Base-by-base conservation (phyloP, 2,888 invertebrate species). In the Mayetiola destructor region DNA sequence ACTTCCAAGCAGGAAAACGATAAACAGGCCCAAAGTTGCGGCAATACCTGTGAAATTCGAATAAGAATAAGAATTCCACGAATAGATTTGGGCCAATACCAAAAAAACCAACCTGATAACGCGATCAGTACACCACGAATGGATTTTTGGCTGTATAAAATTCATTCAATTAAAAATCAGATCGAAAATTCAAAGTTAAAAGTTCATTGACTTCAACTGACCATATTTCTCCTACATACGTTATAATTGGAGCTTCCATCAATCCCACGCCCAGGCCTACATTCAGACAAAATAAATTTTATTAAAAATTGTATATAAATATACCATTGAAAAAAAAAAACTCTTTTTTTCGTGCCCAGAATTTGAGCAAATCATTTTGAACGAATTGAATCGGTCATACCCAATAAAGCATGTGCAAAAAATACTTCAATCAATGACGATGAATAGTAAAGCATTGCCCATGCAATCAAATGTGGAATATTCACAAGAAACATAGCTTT, bases 1-100 rank as follows among this genome's bases (percentile, higher is more conserved):
- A 0, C 75, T 73, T 0, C 79, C 78, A 40, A 79, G 67, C 0
- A 76, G 64, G 63, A 75, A 79, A 0, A 76, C 75, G 20, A 75
- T 62, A 62, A 77, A 76, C 65, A 77, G 73, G 1, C 79, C 79
- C 0, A 74, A 65, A 0, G 75, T 70, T 0, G 76, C 76, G 14
- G 63, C 37, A 35, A 63, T 61, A 14, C 6, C 9, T 32, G 29
- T 48, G 9, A 32, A 32, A 32, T 32, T 32, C 8, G 32, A 32
- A 32, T 32, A 12, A 32, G 12, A 32, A 10, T 9, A 37, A 4
- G 37, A 10, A 37, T 14, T 37, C n/a, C 3, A n/a, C 3, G n/a
- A 37, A 37, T 37, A 12, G 37, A 4, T 4, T 14, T 12, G 8
- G 12, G 23, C 21, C 20, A 5, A 4, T 18, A 16, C 18, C 12